Evolutionary conservation across 2,888 invertebrate species (phyloP).

Genomic region (Nysson spinosus): DNA sequence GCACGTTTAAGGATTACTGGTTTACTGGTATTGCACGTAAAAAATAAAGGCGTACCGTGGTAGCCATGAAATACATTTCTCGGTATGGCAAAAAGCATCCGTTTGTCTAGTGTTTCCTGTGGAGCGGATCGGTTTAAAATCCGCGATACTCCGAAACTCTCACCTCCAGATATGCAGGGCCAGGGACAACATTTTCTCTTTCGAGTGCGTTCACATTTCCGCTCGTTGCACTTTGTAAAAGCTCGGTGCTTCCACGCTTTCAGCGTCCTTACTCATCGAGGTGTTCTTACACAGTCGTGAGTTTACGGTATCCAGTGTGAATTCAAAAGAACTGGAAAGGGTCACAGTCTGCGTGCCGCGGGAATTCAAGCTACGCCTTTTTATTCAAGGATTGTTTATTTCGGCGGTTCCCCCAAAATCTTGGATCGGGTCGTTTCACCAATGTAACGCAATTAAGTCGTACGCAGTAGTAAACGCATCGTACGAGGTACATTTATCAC

Average conservation of each 20-base stretch:
- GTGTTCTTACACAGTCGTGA: constrained; percentile 11
- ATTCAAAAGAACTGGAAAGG: constrained; percentile 15
- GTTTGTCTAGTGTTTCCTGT: constrained; percentile 7
- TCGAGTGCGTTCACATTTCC: constrained; percentile 34
- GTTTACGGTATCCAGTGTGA: constrained; percentile 8
- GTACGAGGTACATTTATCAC: no score
- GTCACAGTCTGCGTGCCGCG: constrained; percentile 11
- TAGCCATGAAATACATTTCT: not conserved
- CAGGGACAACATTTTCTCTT: constrained; percentile 28
- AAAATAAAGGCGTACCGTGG: not conserved
- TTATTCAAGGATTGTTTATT: no score
- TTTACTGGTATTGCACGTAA: no score
- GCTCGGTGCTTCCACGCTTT: constrained; percentile 31
- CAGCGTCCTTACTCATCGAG: constrained; percentile 7
- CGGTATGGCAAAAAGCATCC: constrained; percentile 5
- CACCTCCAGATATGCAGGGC: not conserved
- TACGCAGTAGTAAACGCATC: no score
- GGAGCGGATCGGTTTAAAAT: constrained; percentile 2
- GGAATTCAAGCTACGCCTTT: no score
- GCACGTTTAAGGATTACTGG: no score
- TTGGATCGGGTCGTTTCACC: no score
- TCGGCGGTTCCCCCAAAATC: no score
- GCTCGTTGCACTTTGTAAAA: constrained; percentile 31
- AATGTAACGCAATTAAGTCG: no score
- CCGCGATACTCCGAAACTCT: not conserved